Evolutionary conservation across 2,113 vertebrate species (phyloP).

Genomic region (Pitta sordida): DNA sequence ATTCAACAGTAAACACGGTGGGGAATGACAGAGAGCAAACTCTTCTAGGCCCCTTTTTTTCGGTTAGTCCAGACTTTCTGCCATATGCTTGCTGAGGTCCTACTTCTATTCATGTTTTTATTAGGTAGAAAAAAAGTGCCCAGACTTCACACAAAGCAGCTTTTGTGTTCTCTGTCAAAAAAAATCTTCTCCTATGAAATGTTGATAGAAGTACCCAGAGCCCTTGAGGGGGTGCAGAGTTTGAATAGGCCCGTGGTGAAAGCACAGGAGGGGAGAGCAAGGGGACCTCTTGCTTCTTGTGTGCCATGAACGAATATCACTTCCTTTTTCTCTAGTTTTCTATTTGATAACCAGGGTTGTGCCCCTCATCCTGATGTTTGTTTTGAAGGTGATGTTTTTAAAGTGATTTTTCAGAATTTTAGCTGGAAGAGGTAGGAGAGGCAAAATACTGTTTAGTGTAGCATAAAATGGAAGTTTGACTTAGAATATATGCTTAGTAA

Average conservation of each 20-base stretch:
- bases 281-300: neutral
- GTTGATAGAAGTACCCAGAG: conserved; percentile 51
- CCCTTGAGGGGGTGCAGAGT: conserved; percentile 25
- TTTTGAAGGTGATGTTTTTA: neutral
- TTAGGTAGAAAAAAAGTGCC: conserved; percentile 62
- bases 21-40: conserved; percentile 4
- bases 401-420: neutral
- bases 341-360: neutral
- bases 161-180: conserved; percentile 75
- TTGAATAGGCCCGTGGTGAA: conserved; percentile 36
- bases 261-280: neutral
- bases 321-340: neutral
- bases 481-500: neutral
- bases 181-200: conserved; percentile 66
- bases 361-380: neutral
- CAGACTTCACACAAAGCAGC: conserved; percentile 69
- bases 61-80: conserved; percentile 54
- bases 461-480: conserved; percentile 23
- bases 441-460: neutral
- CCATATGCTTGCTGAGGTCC: conserved; percentile 65
- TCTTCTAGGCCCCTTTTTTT: conserved; percentile 28
- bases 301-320: fast-evolving
- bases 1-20: conserved; percentile 16
- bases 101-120: conserved; percentile 68
- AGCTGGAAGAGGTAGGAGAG: neutral